Conservation (phyloP, 2,888 invertebrate genomes). For the Rhamphomyia laevipes region DNA sequence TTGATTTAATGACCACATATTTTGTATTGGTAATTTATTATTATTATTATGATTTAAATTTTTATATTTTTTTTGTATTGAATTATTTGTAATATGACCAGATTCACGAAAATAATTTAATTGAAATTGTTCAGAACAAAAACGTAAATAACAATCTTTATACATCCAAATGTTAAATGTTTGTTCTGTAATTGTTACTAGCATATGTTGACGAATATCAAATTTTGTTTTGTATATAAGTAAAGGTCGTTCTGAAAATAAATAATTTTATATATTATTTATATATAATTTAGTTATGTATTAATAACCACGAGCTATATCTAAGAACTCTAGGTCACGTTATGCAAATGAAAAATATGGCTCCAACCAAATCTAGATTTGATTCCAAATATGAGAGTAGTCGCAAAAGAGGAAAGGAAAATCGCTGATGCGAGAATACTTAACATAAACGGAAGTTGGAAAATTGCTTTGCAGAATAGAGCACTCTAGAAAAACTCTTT, state of each 20-base stretch:
- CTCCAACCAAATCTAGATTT: too few species aligned
- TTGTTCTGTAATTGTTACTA: slow-evolving; percentile 54
- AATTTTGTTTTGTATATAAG: slow-evolving; percentile 79
- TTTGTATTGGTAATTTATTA: slow-evolving; percentile 53
- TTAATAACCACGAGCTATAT: too few species aligned
- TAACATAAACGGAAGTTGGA: too few species aligned
- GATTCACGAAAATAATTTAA: slow-evolving; percentile 69
- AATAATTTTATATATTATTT: background rate
- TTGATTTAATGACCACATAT: slow-evolving; percentile 74
- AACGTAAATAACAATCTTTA: slow-evolving; percentile 70
- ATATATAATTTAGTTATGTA: too few species aligned
- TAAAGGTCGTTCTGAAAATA: slow-evolving; percentile 60
- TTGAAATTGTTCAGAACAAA: slow-evolving; percentile 73
- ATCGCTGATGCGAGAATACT: too few species aligned
- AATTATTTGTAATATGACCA: slow-evolving; percentile 79
- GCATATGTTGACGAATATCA: slow-evolving; percentile 82
- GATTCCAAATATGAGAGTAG: too few species aligned
- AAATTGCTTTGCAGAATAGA: too few species aligned
- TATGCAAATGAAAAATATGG: too few species aligned
- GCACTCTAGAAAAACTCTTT: too few species aligned
- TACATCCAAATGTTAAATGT: slow-evolving; percentile 81
- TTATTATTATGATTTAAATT: slow-evolving; percentile 24
- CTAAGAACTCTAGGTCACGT: too few species aligned
- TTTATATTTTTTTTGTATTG: slow-evolving; percentile 61
- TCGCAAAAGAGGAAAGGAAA: too few species aligned